Evolutionary conservation across 1,140 invertebrate species (phyloP), one percentile per base, ranked within the genome.

Genomic region (Leptopilina boulardi): DNA sequence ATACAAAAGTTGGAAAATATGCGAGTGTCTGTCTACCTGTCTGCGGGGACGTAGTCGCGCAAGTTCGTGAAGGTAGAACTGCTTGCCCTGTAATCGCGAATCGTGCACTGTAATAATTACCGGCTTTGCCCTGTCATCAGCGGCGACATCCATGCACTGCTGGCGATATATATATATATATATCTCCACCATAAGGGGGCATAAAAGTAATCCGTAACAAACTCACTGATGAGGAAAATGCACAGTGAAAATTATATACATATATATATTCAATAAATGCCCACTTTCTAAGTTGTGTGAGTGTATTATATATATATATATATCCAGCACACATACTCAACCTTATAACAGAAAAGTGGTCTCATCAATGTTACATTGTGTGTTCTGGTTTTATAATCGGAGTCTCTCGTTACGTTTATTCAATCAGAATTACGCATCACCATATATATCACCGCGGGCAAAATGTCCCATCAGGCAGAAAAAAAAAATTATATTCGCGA

Each of bases 101-200:
- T 91, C 88, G 89, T 86, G 88, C 84, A 85, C 89, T 88, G 89
- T 89, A 91, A 90, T 91, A 91, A 91, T 91, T 91, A 88, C 88
- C 87, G 81, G 77, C 83, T 82, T 81, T 73, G 85, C 84, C 84
- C 88, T 91, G 88, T 91, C 89, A 91, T 91, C 89, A 91, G 87
- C 84, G 88, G 84, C 85, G 85, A 90, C 86, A 89, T 90, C 85
- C 84, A 30, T 34, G 59, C 23, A 30, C 19, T 66, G 86, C 80
- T 75, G 21, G 85, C 79, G 84, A 83, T 80, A 79, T 77, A 81
- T 75, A 30, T 84, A 83, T 80, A 79, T 77, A 81, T 75, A 30
- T 54, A 78, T 78, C 73, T 72, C 38, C 56, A 77, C 73, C 75
- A 77, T 78, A 82, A 76, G 76, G 74, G 75, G 73, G 75, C 38